Evolutionary conservation across 2,797 vertebrate genomes (phyloP).

Genomic region (Buphagus erythrorhynchus): DNA sequence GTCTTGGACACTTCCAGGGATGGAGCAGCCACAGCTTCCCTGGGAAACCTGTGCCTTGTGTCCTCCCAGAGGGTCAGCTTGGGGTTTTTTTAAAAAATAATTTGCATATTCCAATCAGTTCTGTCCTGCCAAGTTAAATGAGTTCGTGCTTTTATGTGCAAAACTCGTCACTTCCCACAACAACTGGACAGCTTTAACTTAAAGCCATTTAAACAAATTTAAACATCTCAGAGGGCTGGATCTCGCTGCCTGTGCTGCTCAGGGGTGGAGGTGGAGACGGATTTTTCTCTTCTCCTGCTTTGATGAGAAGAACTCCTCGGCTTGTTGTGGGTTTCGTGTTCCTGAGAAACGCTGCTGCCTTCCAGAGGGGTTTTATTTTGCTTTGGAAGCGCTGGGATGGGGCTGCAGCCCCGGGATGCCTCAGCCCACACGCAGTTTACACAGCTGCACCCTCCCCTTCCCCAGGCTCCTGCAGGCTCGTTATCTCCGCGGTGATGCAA

Average conservation of each 20-base stretch:
- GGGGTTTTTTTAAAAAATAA: fast-evolving
- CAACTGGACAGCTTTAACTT: not conserved
- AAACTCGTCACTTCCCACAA: not conserved
- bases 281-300: not conserved
- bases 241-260: fast-evolving
- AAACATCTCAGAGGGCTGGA: not conserved
- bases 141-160: fast-evolving
- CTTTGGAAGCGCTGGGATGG: conserved; percentile 31
- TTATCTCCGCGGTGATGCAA: conserved; percentile 28
- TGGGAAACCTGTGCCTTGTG: not conserved
- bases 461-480: not conserved
- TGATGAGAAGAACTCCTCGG: not conserved
- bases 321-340: not conserved
- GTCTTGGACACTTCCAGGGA: not conserved
- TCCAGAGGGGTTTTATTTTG: conserved; percentile 42
- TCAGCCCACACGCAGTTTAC: conserved; percentile 72
- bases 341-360: not conserved
- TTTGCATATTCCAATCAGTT: not conserved
- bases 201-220: not conserved
- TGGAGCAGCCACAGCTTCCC: not conserved
- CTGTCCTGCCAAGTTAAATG: not conserved
- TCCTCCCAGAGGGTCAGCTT: not conserved
- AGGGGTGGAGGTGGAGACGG: not conserved
- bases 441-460: conserved; percentile 64
- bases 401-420: not conserved